A percentile compares a stretch with the other conserved stretches of the same genome.
These are phyloP conservation scores for Vannuccia rotundouncinata DNA, from an alignment of 2,888 invertebrate species.

Conservation along the genomic window DNA sequence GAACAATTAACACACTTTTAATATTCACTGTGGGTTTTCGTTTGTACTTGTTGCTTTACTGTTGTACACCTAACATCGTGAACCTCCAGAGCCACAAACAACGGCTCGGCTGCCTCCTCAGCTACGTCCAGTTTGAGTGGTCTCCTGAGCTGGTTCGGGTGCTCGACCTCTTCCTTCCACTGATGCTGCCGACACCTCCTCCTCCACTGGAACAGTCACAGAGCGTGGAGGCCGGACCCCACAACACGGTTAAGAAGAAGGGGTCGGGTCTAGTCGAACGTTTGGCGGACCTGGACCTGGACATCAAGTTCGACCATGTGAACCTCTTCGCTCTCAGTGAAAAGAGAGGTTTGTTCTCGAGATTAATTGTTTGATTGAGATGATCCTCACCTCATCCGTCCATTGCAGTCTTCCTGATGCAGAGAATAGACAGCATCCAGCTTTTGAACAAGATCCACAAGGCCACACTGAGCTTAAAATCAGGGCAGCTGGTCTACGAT, in stretches of 20 bases:
- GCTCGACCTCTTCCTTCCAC: background rate
- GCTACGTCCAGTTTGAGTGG: constrained; percentile 31
- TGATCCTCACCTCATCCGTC: too few species aligned
- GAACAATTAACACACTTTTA: too few species aligned
- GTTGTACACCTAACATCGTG: background rate
- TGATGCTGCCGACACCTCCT: background rate
- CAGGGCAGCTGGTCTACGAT: background rate
- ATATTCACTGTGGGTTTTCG: too few species aligned
- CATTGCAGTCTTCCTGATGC: background rate
- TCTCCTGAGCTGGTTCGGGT: constrained; percentile 1
- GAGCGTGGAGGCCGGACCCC: background rate
- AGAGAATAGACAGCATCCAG: background rate
- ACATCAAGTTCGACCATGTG: constrained; percentile 33
- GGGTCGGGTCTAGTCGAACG: background rate
- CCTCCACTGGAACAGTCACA: background rate
- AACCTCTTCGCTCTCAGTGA: constrained; percentile 29
- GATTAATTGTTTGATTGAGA: background rate
- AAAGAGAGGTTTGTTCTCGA: background rate
- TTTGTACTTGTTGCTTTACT: background rate
- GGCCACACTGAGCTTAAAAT: background rate
- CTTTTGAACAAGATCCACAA: background rate
- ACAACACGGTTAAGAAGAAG: background rate
- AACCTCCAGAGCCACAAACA: constrained; percentile 28
- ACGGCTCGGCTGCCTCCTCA: constrained; percentile 27
- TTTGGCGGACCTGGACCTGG: constrained; percentile 11